Evolutionary conservation across 2,113 vertebrate species (phyloP).

Genomic region (Phalacrocorax carbo): DNA sequence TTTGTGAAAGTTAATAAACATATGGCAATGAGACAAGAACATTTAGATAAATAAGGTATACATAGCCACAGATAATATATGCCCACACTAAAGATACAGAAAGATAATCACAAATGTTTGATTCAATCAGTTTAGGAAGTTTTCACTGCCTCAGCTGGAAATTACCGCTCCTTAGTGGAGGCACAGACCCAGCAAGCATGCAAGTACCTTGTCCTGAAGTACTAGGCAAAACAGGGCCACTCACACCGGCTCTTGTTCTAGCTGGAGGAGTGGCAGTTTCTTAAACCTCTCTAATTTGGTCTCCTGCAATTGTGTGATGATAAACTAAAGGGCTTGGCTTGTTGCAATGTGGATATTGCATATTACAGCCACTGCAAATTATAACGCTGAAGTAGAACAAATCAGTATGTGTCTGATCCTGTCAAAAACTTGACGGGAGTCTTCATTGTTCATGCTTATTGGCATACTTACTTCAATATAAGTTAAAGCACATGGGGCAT

Average conservation of each 20-base stretch:
- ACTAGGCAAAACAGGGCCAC: neutral
- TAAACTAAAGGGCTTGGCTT: neutral
- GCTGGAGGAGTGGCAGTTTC: neutral
- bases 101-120: neutral
- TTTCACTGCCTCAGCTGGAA: conserved; percentile 7
- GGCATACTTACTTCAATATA: neutral
- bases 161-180: neutral
- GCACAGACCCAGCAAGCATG: neutral
- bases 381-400: neutral
- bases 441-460: neutral
- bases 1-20: neutral
- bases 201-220: neutral
- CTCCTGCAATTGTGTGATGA: neutral
- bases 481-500: neutral
- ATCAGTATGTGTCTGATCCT: neutral
- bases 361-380: neutral
- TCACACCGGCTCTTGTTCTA: neutral
- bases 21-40: neutral
- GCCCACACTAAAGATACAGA: neutral
- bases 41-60: neutral
- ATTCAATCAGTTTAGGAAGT: neutral
- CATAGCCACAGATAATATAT: neutral
- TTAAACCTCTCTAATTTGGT: neutral
- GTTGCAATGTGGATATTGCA: neutral
- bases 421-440: neutral